Conservation (phyloP, 2,797 vertebrate genomes). For the Xyrichtys novacula region DNA sequence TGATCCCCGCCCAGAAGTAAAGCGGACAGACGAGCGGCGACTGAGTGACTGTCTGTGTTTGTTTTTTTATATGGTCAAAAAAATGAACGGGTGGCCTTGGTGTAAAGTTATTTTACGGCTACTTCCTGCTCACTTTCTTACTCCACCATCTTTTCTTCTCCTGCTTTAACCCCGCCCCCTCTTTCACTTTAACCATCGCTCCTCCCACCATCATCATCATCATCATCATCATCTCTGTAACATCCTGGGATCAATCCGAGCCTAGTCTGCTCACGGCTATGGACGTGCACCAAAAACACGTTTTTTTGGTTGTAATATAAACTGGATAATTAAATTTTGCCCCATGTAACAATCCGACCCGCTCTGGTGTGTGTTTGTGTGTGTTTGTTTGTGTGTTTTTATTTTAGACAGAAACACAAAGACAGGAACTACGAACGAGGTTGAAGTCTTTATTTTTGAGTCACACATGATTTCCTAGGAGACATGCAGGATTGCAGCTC, state of each 20-base stretch:
- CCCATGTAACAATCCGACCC: conserved; percentile 78
- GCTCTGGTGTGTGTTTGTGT: too few species aligned
- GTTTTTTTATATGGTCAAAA: conserved; percentile 72
- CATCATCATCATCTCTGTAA: conserved; percentile 79
- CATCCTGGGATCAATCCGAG: conserved; percentile 87
- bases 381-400: too few species aligned
- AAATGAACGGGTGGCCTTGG: conserved; percentile 64
- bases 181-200: conserved; percentile 45
- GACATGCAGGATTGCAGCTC: conserved; percentile 84
- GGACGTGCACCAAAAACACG: conserved; percentile 59
- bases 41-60: conserved; percentile 71
- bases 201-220: conserved; percentile 62
- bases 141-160: conserved; percentile 47
- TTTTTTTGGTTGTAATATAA: conserved; percentile 84
- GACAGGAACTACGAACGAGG: conserved; percentile 42
- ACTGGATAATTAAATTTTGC: conserved; percentile 82
- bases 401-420: background rate
- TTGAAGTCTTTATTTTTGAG: conserved; percentile 83
- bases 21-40: conserved; percentile 75
- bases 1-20: conserved; percentile 96
- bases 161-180: conserved; percentile 30
- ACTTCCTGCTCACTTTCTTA: conserved; percentile 56
- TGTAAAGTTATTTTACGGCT: conserved; percentile 69
- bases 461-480: conserved; percentile 79
- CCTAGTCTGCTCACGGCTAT: conserved; percentile 76